Conservation (phyloP, 2,113 vertebrate species). For the Colistium nudipinnis region DNA sequence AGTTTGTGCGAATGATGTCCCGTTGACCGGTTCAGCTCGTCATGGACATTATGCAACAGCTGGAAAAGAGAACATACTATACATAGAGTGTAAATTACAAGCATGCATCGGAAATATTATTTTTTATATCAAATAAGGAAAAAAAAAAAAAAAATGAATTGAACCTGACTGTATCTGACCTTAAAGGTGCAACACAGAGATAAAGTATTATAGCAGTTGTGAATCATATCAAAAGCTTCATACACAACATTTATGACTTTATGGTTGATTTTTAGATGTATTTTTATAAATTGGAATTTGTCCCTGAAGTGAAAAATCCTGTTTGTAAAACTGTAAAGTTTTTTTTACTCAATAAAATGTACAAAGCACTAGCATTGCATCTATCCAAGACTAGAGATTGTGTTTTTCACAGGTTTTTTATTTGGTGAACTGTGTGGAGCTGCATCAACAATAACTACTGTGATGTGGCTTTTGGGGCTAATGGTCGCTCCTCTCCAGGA, state of each 20-base stretch:
- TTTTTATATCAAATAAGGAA: conserved; percentile 58
- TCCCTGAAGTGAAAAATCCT: conserved; percentile 43
- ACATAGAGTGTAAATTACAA: conserved; percentile 25
- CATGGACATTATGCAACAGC: conserved; percentile 24
- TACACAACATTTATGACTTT: conserved; percentile 23
- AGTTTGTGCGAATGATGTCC: conserved; percentile 87
- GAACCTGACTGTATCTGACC: conserved; percentile 17
- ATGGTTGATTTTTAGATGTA: conserved; percentile 45
- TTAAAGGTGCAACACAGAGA: conserved; percentile 15
- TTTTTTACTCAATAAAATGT: conserved; percentile 47
- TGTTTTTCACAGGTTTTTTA: too few species aligned
- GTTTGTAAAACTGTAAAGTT: conserved; percentile 58
- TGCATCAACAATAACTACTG: too few species aligned
- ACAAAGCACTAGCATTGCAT: too few species aligned
- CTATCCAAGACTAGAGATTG: too few species aligned
- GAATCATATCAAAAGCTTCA: conserved; percentile 50
- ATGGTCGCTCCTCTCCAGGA: too few species aligned
- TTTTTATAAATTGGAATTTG: conserved; percentile 65
- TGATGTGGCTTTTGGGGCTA: too few species aligned
- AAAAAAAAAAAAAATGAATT: background rate
- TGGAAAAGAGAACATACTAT: conserved; percentile 20
- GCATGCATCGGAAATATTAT: conserved; percentile 31
- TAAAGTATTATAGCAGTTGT: conserved; percentile 21
- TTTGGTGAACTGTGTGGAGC: too few species aligned
- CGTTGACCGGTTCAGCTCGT: conserved; percentile 65